Evolutionary conservation across 1,140 invertebrate species (phyloP).

Genomic region (Euglossa dilemma): DNA sequence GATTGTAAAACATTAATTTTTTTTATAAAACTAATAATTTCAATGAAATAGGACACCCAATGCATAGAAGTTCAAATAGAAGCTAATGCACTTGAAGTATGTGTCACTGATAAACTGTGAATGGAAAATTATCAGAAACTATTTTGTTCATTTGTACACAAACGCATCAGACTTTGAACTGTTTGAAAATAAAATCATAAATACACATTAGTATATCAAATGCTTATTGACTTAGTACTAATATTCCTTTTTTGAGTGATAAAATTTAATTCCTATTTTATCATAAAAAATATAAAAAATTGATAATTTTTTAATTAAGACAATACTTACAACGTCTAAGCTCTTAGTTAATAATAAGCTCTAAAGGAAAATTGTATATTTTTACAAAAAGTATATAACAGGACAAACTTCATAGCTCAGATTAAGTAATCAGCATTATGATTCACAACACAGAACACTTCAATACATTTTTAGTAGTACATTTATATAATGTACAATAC

Average conservation of each 20-base stretch:
- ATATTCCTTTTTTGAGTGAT: not conserved
- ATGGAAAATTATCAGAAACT: not conserved
- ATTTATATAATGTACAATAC: too few species aligned
- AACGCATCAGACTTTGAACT: conserved; percentile 33
- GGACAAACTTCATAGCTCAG: conserved; percentile 1
- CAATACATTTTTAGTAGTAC: conserved; percentile 2
- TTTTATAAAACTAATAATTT: not conserved
- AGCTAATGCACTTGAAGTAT: conserved; percentile 2
- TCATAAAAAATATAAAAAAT: not conserved
- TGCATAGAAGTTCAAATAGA: conserved; percentile 29
- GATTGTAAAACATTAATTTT: not conserved
- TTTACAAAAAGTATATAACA: not conserved
- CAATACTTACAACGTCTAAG: conserved; percentile 8
- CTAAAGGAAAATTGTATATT: not conserved
- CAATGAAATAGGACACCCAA: conserved; percentile 28
- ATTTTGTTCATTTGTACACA: not conserved
- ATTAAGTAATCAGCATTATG: conserved; percentile 42
- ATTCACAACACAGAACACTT: conserved; percentile 51
- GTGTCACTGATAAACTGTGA: not conserved
- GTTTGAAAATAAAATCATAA: conserved; percentile 1
- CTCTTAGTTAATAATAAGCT: conserved; percentile 32
- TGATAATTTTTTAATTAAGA: not conserved
- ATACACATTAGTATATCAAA: not conserved
- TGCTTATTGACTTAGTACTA: not conserved
- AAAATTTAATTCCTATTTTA: not conserved